Conservation (phyloP, 2,888 invertebrate genomes). For the Phyllotreta striolata region DNA sequence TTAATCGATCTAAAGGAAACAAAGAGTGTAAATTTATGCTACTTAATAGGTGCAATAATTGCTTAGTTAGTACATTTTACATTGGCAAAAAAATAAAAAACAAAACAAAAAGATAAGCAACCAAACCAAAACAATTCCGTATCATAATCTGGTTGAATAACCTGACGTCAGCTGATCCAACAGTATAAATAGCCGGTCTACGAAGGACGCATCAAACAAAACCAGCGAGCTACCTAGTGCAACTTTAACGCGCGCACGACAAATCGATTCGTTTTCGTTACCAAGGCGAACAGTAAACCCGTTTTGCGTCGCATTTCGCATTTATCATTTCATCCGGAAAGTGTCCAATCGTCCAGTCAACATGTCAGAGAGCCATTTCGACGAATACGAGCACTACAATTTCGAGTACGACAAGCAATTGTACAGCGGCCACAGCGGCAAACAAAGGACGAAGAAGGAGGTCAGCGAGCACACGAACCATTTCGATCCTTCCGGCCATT, state of each 20-base stretch:
- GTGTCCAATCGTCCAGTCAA: conserved; percentile 48
- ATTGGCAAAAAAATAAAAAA: background rate
- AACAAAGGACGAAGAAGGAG: conserved; percentile 90
- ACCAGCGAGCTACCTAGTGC: background rate
- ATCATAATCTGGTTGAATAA: conserved; percentile 17
- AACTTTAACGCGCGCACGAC: background rate
- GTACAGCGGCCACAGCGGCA: conserved; percentile 86
- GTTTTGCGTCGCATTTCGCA: background rate
- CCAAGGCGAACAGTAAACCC: background rate
- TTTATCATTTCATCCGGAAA: conserved; percentile 6
- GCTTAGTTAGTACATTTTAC: too few relatives aligned
- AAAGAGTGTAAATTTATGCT: too few relatives aligned
- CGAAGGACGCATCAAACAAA: background rate
- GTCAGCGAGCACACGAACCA: conserved; percentile 89
- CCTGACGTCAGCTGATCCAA: conserved; percentile 20
- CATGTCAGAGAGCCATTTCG: conserved; percentile 87
- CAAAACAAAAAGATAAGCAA: conserved; percentile 2
- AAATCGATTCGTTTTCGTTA: background rate
- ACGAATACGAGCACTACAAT: conserved; percentile 94
- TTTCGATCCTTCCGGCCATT: conserved; percentile 91
- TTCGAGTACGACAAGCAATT: conserved; percentile 92
- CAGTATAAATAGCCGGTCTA: conserved; percentile 2
- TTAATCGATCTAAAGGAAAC: too few relatives aligned
- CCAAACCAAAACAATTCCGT: conserved; percentile 7
- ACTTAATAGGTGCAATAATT: too few relatives aligned